phyloP scores from a whole-genome alignment of 2,888 invertebrate genomes.

The Drosophila meridiana region DNA sequence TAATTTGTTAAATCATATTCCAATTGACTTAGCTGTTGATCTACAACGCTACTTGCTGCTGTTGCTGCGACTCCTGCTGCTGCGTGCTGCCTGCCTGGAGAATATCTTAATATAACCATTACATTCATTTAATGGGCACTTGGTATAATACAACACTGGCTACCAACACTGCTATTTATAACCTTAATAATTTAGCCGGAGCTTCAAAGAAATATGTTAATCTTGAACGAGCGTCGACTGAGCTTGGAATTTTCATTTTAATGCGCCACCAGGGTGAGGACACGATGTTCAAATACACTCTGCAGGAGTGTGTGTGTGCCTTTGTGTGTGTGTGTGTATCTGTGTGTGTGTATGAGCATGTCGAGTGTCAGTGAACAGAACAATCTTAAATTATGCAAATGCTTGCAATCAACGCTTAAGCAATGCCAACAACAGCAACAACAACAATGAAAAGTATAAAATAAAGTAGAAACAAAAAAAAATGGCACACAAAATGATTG shows the following conservation, averaged over 20 bases:
- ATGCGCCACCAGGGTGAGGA: slow-evolving; percentile 55
- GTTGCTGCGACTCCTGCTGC: not conserved
- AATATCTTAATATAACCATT: slow-evolving; percentile 11
- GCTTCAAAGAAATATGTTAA: slow-evolving; percentile 76
- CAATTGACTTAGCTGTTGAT: slow-evolving; percentile 1
- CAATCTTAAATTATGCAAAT: slow-evolving; percentile 78
- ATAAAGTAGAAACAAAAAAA: slow-evolving; percentile 24
- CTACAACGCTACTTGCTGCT: not conserved
- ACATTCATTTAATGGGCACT: slow-evolving; percentile 22
- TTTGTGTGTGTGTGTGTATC: not conserved
- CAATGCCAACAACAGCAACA: slow-evolving; percentile 47
- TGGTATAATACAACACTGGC: slow-evolving; percentile 15
- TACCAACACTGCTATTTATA: slow-evolving; percentile 59
- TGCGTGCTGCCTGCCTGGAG: not conserved
- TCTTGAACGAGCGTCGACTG: slow-evolving; percentile 46
- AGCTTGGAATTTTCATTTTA: slow-evolving; percentile 71
- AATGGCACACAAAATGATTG: slow-evolving; percentile 62
- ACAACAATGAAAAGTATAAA: slow-evolving; percentile 23
- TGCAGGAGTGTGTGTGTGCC: not conserved
- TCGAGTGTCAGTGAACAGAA: slow-evolving; percentile 56
- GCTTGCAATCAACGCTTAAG: slow-evolving; percentile 76
- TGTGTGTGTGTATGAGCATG: slow-evolving; percentile 9
- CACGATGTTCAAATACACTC: slow-evolving; percentile 17
- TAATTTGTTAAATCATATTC: slow-evolving; percentile 2
- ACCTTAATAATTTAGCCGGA: slow-evolving; percentile 75